These are phyloP conservation scores for Anniella stebbinsi DNA, from an alignment of 2,797 vertebrate species.

Conservation along the genomic window DNA sequence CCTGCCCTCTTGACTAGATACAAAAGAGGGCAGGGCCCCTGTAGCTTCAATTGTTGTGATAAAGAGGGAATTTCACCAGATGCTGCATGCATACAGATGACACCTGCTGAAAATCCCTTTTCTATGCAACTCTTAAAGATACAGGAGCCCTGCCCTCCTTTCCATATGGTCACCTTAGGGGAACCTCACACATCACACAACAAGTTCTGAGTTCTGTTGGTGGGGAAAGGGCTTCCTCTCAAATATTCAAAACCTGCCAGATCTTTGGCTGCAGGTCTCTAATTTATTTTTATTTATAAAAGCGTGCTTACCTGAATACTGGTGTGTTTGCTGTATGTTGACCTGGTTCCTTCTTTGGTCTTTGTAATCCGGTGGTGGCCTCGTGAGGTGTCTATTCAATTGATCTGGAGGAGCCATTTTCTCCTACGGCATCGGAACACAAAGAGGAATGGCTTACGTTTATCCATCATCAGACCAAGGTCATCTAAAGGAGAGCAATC, in stretches of 20 bases:
- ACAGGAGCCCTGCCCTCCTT: too few species aligned
- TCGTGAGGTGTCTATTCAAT: conserved; percentile 91
- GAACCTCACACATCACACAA: neutral
- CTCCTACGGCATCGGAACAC: conserved; percentile 82
- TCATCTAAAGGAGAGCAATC: neutral
- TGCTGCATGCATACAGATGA: too few species aligned
- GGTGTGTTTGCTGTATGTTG: conserved; percentile 83
- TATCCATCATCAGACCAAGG: neutral
- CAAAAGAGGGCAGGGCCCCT: too few species aligned
- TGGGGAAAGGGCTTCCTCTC: neutral
- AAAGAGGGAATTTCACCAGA: too few species aligned
- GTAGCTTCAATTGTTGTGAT: too few species aligned
- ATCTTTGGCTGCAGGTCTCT: neutral
- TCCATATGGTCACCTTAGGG: too few species aligned
- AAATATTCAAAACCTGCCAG: neutral
- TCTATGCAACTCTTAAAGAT: too few species aligned
- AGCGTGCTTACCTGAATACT: conserved; percentile 86
- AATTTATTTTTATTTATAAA: neutral
- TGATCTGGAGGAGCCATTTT: conserved; percentile 91
- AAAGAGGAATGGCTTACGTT: conserved; percentile 29
- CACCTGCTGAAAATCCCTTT: too few species aligned
- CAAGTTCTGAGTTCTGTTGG: neutral
- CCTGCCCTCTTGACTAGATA: too few species aligned
- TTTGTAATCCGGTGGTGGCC: conserved; percentile 96
- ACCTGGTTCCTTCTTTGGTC: conserved; percentile 87